These are phyloP conservation scores for Anoncus sp. DNA, from an alignment of 2,888 invertebrate species.

Conservation along the genomic window DNA sequence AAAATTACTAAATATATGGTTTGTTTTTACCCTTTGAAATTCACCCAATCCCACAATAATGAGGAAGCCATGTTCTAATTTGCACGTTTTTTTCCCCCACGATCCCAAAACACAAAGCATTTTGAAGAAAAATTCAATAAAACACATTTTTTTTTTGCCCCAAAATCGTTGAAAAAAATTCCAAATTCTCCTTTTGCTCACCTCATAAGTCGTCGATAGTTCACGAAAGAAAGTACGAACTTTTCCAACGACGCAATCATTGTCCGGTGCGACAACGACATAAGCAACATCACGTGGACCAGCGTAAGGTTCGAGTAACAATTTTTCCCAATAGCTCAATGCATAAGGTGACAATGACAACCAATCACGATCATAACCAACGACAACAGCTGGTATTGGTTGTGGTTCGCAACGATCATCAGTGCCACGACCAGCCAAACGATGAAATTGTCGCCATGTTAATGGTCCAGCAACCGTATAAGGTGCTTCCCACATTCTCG, in stretches of 20 bases:
- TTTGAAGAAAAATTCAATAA: too few species aligned
- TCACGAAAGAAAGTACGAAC: slow-evolving; percentile 96
- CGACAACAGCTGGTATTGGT: slow-evolving; percentile 96
- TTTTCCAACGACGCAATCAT: slow-evolving; percentile 91
- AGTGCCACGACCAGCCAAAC: slow-evolving; percentile 96
- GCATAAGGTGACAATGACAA: slow-evolving; percentile 97
- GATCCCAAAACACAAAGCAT: too few species aligned
- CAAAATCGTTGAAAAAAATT: too few species aligned
- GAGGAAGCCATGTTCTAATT: too few species aligned
- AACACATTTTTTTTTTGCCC: too few species aligned
- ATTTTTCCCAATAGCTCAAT: slow-evolving; percentile 97
- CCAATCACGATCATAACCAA: slow-evolving; percentile 98
- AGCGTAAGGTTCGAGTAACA: slow-evolving; percentile 99
- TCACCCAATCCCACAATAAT: too few species aligned
- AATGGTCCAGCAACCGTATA: slow-evolving; percentile 97
- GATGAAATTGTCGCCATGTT: slow-evolving; percentile 99
- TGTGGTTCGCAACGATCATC: slow-evolving; percentile 99
- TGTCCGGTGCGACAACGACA: slow-evolving; percentile 97
- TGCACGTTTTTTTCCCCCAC: too few species aligned
- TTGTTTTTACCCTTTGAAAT: too few species aligned
- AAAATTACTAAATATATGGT: too few species aligned
- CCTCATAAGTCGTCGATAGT: slow-evolving; percentile 96
- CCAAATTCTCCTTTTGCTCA: too few species aligned
- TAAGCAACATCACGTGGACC: slow-evolving; percentile 97
- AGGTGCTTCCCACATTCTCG: slow-evolving; percentile 96